Evolutionary conservation across 1,140 invertebrate genomes (phyloP).

Genomic region (Elymnias hypermnestra): DNA sequence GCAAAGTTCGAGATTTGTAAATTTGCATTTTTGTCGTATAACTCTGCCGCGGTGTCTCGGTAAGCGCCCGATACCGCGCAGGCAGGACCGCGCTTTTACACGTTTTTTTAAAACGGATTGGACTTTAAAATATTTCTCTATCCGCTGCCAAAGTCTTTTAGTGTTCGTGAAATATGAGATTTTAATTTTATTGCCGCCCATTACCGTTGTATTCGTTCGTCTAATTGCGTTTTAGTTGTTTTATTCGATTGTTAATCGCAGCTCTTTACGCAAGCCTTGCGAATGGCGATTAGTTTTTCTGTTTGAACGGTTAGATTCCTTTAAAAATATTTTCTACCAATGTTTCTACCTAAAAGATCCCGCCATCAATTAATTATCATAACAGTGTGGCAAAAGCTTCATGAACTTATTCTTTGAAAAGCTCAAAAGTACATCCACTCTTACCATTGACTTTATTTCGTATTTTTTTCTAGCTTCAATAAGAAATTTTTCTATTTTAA

Average conservation of each 20-base stretch:
- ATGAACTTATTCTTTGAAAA: too few relatives aligned
- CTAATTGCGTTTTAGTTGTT: slow-evolving; percentile 17
- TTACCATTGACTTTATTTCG: too few relatives aligned
- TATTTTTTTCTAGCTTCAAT: too few relatives aligned
- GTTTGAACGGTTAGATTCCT: too few relatives aligned
- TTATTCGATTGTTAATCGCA: slow-evolving; percentile 1
- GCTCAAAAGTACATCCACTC: too few relatives aligned
- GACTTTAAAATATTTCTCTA: slow-evolving; percentile 67
- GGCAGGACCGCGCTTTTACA: slow-evolving; percentile 47
- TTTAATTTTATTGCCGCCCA: slow-evolving; percentile 27
- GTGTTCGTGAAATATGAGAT: slow-evolving; percentile 30
- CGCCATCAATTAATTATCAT: too few relatives aligned
- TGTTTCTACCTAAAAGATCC: too few relatives aligned
- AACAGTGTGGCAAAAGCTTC: too few relatives aligned
- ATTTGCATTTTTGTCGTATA: slow-evolving; percentile 75
- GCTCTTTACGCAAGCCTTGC: too few relatives aligned
- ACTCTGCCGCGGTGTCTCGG: slow-evolving; percentile 66
- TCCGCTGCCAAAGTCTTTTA: slow-evolving; percentile 43
- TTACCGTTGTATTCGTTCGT: slow-evolving; percentile 13
- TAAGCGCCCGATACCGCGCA: slow-evolving; percentile 59
- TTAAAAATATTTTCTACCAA: too few relatives aligned
- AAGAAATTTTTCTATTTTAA: too few relatives aligned
- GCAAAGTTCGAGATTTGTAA: slow-evolving; percentile 63
- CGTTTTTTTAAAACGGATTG: slow-evolving; percentile 61
- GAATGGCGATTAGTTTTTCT: too few relatives aligned